Percentiles rank a stretch among this genome's conserved stretches.
phyloP scores from a whole-genome alignment of 2,797 vertebrate genomes.

The Periparus ater region DNA sequence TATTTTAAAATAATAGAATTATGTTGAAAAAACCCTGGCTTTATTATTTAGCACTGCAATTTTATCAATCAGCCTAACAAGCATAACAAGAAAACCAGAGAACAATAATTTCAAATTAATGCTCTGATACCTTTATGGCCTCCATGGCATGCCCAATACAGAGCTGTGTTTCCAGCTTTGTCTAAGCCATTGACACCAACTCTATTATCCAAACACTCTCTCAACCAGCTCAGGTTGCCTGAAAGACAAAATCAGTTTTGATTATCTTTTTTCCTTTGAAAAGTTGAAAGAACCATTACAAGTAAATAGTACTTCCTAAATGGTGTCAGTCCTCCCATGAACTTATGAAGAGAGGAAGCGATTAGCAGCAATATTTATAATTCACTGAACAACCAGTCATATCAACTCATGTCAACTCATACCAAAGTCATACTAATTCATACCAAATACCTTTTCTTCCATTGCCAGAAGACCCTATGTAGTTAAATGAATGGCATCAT shows the following conservation, averaged over 20 bases:
- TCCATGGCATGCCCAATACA: slow-evolving; percentile 97
- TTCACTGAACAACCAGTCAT: background rate
- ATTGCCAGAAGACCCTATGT: background rate
- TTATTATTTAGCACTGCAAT: background rate
- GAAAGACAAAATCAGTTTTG: slow-evolving; percentile 18
- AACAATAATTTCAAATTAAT: background rate
- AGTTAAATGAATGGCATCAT: background rate
- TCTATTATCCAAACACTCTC: slow-evolving; percentile 95
- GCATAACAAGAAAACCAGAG: background rate
- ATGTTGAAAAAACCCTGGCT: background rate
- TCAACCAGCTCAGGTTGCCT: slow-evolving; percentile 98
- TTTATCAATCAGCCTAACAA: background rate
- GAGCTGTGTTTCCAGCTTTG: slow-evolving; percentile 95
- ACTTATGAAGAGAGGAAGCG: background rate
- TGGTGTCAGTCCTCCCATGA: background rate
- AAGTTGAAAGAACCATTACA: background rate
- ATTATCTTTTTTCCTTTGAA: background rate
- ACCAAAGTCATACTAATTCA: background rate
- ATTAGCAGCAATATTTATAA: background rate
- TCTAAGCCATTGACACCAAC: slow-evolving; percentile 96
- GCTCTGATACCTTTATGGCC: slow-evolving; percentile 89
- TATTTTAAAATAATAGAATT: background rate
- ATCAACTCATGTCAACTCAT: background rate
- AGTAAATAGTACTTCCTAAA: background rate
- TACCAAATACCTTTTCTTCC: background rate